Evolutionary conservation across 2,888 invertebrate species (phyloP), one percentile per base, ranked within the genome.

Genomic region (Sepiola atlantica): DNA sequence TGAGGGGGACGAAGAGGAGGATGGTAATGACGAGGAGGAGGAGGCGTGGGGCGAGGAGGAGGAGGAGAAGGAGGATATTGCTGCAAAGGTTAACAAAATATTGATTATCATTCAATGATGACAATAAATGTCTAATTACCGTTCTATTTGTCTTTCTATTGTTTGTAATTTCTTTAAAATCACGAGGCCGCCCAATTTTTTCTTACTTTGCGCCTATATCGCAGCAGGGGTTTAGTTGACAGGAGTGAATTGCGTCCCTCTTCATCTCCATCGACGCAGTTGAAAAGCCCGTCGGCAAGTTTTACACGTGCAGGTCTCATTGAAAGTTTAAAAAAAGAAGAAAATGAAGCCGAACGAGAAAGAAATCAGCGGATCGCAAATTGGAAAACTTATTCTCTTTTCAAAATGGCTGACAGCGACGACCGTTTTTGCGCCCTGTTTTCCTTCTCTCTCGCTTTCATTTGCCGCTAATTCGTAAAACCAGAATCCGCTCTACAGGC

Each of bases 391-490:
- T 77, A 77, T 45, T 45, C n/a, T 32, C 16, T 77, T n/a, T 77
- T 77, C 77, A 77, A 77, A 77, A 77, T 77, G 77, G 77, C 77
- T 77, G n/a, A 77, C 77, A 32, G 77, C 77, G n/a, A 77, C 77
- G n/a, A 32, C n/a, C 12, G 16, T 14, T 77, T 77, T 77, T 61
- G 1, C 10, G 24, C 24, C 24, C 28, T 61, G 21, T 61, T 77
- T 77, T n/a, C 18, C 16, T 77, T 32, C n/a, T 77, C 20, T 14
- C n/a, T 14, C 18, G 4, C 32, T 77, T 77, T 77, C 77, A n/a
- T n/a, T 77, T 77, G n/a, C 32, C 77, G n/a, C 77, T 16, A 77
- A n/a, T 77, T n/a, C 77, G 32, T 32, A 12, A n/a, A 77, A 77
- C 16, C n/a, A 77, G 77, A 77, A 77, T 6, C 16, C 12, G 77